phyloP scores from a whole-genome alignment of 2,113 vertebrate genomes.

The Eurypyga helias region DNA sequence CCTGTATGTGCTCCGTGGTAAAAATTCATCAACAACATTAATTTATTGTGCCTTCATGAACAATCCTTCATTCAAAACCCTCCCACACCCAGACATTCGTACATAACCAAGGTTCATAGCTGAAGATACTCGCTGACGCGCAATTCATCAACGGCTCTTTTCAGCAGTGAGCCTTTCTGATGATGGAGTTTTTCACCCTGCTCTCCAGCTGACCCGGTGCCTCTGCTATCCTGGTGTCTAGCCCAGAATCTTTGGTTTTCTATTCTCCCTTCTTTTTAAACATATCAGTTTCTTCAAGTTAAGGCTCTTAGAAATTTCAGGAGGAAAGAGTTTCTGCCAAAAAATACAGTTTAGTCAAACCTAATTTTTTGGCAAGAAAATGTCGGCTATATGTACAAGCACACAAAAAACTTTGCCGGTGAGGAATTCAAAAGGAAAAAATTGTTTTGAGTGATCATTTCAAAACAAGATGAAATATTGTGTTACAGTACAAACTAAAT shows the following conservation, averaged over 20 bases:
- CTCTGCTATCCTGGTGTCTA: neutral
- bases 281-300: constrained; percentile 5
- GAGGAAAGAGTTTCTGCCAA: constrained; percentile 6
- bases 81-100: neutral
- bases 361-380: constrained; percentile 14
- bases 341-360: constrained; percentile 19
- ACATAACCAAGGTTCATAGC: neutral
- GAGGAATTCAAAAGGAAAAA: neutral
- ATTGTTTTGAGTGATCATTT: constrained; percentile 5
- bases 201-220: neutral
- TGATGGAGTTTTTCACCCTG: neutral
- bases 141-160: neutral
- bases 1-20: neutral
- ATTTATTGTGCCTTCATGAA: constrained; percentile 25
- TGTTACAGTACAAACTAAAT: neutral
- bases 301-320: constrained; percentile 34
- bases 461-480: constrained; percentile 36
- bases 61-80: neutral
- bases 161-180: neutral
- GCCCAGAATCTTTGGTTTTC: constrained; percentile 6
- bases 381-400: neutral
- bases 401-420: neutral
- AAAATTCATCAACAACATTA: neutral
- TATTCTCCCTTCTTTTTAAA: constrained; percentile 29
- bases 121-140: neutral